Conservation (phyloP, 2,888 invertebrate genomes). For the Tetranychus truncatus region DNA sequence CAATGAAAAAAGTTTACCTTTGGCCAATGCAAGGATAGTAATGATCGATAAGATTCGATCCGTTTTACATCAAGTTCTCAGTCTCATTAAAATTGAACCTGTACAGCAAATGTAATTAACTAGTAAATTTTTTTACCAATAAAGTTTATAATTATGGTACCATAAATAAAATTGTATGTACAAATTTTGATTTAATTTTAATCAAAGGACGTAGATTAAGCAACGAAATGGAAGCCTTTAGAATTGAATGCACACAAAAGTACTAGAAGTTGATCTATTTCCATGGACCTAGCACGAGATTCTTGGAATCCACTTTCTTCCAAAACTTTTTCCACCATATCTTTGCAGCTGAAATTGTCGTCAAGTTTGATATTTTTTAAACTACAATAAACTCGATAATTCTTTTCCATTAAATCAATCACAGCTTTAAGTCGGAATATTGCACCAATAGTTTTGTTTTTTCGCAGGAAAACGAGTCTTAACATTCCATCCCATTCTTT, state of each 20-base stretch:
- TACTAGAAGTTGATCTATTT: conserved; percentile 67
- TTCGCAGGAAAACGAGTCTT: conserved; percentile 78
- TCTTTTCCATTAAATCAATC: conserved; percentile 64
- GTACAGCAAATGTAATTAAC: neutral
- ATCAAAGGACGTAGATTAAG: neutral
- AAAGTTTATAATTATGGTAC: too few relatives aligned
- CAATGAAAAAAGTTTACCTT: neutral
- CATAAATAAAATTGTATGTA: too few relatives aligned
- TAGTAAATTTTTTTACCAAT: too few relatives aligned
- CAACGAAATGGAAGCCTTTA: conserved; percentile 68
- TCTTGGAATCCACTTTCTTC: conserved; percentile 47
- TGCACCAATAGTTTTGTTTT: conserved; percentile 85
- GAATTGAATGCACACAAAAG: conserved; percentile 70
- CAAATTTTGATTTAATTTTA: neutral
- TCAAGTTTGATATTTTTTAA: conserved; percentile 60
- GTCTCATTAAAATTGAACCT: neutral
- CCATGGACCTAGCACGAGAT: conserved; percentile 76
- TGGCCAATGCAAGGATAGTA: neutral
- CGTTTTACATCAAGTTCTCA: neutral
- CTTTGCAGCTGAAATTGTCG: conserved; percentile 60
- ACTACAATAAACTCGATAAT: conserved; percentile 72
- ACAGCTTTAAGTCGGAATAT: conserved; percentile 71
- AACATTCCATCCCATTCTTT: conserved; percentile 97
- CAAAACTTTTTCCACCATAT: conserved; percentile 55
- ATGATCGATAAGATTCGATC: neutral